These are phyloP conservation scores for Alectura lathami DNA, from an alignment of 2,113 vertebrate species.

Conservation along the genomic window DNA sequence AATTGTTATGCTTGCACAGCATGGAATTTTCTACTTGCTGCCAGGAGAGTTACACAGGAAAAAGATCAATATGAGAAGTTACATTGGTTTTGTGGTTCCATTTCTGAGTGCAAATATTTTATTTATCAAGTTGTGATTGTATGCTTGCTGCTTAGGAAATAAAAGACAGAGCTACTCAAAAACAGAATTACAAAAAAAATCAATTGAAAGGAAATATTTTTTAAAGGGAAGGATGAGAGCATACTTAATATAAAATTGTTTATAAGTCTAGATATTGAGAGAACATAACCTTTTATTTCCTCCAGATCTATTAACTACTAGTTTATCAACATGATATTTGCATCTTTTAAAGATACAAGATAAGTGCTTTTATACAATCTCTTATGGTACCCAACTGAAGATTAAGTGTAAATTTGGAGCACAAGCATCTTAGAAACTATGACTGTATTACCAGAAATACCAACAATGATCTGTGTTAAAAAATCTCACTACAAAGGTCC, in stretches of 20 bases:
- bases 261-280: neutral
- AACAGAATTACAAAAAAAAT: neutral
- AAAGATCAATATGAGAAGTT: constrained; percentile 8
- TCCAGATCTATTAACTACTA: neutral
- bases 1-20: neutral
- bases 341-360: neutral
- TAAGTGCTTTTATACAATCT: neutral
- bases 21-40: neutral
- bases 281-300: neutral
- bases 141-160: neutral
- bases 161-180: neutral
- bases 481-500: neutral
- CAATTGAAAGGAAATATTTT: neutral
- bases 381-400: neutral
- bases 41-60: neutral
- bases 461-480: neutral
- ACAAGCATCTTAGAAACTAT: neutral
- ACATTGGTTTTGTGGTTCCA: neutral
- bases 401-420: neutral
- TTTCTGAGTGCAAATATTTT: constrained; percentile 7
- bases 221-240: neutral
- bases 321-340: neutral
- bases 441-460: neutral
- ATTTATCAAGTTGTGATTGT: neutral
- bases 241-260: neutral